Percentiles rank a stretch among this genome's conserved stretches.
Conservation (phyloP, 2,888 invertebrate genomes). For the Lypha dubia region DNA sequence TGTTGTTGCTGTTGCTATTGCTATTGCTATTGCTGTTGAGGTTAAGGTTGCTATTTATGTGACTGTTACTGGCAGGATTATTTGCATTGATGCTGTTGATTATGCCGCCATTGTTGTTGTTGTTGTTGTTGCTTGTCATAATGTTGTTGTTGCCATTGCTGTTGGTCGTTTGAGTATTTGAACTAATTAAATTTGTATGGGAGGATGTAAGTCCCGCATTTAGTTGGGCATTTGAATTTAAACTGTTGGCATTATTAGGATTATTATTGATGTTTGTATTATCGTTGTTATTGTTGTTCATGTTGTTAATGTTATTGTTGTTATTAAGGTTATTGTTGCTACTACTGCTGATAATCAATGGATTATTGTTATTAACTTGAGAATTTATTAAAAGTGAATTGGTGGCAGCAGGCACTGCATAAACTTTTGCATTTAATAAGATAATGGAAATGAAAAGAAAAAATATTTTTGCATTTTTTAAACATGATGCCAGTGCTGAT, state of each 20-base stretch:
- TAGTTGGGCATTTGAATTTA: slow-evolving; percentile 64
- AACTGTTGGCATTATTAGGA: slow-evolving; percentile 68
- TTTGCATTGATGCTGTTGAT: slow-evolving; percentile 63
- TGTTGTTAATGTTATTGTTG: slow-evolving; percentile 67
- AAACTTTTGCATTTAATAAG: slow-evolving; percentile 22
- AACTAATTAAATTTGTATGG: slow-evolving; percentile 58
- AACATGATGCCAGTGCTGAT: slow-evolving; percentile 42
- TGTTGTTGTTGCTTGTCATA: slow-evolving; percentile 43
- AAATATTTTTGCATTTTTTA: slow-evolving; percentile 31
- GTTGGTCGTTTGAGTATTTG: slow-evolving; percentile 63
- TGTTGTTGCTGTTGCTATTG: slow-evolving; percentile 56
- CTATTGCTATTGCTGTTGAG: slow-evolving; percentile 66
- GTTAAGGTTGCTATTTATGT: slow-evolving; percentile 62
- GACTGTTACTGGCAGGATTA: slow-evolving; percentile 66
- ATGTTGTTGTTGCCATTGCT: slow-evolving; percentile 51
- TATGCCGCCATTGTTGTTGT: slow-evolving; percentile 56
- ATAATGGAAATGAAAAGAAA: slow-evolving; percentile 41
- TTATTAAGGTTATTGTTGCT: slow-evolving; percentile 68
- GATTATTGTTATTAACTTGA: slow-evolving; percentile 69
- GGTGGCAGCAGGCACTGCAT: slow-evolving; percentile 73
- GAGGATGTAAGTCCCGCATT: slow-evolving; percentile 47
- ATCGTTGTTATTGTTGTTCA: slow-evolving; percentile 66
- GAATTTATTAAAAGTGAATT: slow-evolving; percentile 70
- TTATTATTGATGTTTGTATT: slow-evolving; percentile 62
- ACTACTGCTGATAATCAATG: slow-evolving; percentile 56